phyloP scores from a whole-genome alignment of 30 jellyfish, hydroid and myxozoan genomes.

The Chrysaora quinquecirrha region DNA sequence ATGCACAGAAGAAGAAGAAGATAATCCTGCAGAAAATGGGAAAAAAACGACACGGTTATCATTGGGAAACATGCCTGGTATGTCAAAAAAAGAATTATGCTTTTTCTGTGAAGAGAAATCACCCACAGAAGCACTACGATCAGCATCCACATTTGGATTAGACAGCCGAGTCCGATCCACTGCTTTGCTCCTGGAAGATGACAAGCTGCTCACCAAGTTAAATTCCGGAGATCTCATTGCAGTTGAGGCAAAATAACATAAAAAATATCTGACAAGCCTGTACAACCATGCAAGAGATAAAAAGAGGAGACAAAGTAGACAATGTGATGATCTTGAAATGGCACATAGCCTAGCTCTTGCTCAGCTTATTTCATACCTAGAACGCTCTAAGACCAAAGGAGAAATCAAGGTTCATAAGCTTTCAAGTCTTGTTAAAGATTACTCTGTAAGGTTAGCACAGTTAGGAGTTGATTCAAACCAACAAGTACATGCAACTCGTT shows the following conservation, averaged over 20 bases:
- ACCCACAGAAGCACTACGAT: constrained; percentile 18
- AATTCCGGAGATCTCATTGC: constrained; percentile 30
- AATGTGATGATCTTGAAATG: constrained; percentile 5
- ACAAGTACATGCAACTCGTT: constrained; percentile 38
- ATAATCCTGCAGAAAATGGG: not conserved
- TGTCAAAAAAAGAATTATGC: constrained; percentile 36
- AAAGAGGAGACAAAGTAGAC: constrained; percentile 7
- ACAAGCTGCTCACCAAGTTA: constrained; percentile 19
- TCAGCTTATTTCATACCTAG: constrained; percentile 26
- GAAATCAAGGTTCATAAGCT: constrained; percentile 12
- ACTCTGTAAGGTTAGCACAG: constrained; percentile 36
- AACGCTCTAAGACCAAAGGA: constrained; percentile 7
- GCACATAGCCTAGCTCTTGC: constrained; percentile 50
- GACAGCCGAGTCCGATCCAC: constrained; percentile 30
- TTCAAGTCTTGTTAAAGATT: constrained; percentile 26
- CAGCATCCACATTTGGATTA: constrained; percentile 31
- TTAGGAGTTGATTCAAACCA: no score
- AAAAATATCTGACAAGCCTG: constrained; percentile 18
- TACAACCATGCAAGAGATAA: constrained; percentile 23
- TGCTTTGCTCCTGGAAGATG: constrained; percentile 42
- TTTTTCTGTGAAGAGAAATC: constrained; percentile 19
- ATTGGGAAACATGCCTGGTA: constrained; percentile 40
- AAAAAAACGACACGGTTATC: constrained; percentile 36
- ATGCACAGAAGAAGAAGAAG: constrained; percentile 32
- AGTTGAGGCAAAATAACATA: constrained; percentile 38